These are phyloP conservation scores for Mellivora capensis DNA, from an alignment of 2,113 vertebrate genomes.

Conservation along the genomic window DNA sequence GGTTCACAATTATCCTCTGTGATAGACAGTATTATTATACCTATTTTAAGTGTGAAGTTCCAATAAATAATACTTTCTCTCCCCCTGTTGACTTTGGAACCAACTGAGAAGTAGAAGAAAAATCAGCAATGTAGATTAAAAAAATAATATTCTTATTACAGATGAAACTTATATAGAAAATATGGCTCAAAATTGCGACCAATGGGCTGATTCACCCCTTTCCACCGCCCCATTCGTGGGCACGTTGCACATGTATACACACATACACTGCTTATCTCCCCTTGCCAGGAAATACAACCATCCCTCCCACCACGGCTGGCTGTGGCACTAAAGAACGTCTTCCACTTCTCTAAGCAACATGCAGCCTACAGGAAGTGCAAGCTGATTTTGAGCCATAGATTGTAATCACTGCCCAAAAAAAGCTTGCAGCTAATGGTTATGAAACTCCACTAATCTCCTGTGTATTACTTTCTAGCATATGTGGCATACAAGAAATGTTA, in stretches of 20 bases:
- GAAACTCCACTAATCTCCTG: background rate
- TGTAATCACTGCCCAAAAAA: background rate
- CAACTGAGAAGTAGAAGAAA: background rate
- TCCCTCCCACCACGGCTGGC: background rate
- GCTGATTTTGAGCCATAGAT: background rate
- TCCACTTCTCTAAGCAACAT: background rate
- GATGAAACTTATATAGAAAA: background rate
- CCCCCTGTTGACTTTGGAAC: background rate
- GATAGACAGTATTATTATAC: background rate
- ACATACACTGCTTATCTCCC: background rate
- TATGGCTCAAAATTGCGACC: background rate
- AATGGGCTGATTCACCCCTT: background rate
- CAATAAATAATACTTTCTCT: background rate
- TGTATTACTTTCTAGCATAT: slow-evolving; percentile 83
- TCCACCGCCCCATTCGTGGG: background rate
- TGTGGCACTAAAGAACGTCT: background rate
- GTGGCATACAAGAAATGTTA: slow-evolving; percentile 74
- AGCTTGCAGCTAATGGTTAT: background rate
- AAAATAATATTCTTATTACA: background rate
- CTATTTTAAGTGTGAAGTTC: background rate
- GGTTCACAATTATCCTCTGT: background rate
- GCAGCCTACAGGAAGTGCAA: background rate
- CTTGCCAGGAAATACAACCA: background rate
- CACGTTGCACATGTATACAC: too few relatives aligned
- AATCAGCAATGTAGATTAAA: background rate